A percentile compares a stretch with the other conserved stretches of the same genome.
Conservation (phyloP, 2,113 vertebrate genomes). For the Silurus asotus region DNA sequence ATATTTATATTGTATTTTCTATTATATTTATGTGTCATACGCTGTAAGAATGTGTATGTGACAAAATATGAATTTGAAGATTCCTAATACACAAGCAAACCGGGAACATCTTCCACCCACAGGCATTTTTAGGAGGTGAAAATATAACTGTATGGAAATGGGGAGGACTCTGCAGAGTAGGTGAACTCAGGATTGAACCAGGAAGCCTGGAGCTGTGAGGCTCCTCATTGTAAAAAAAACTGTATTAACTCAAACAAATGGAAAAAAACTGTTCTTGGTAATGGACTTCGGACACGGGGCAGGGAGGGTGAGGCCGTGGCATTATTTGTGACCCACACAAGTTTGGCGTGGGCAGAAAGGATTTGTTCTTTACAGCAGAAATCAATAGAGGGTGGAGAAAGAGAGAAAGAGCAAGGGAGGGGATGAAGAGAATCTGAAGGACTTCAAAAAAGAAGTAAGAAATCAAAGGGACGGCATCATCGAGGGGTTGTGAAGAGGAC, state of each 20-base stretch:
- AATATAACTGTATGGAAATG: background rate
- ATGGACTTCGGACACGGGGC: background rate
- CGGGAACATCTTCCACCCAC: background rate
- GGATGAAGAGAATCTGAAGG: background rate
- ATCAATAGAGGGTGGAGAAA: constrained; percentile 65
- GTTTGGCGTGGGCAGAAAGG: constrained; percentile 63
- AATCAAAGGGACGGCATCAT: constrained; percentile 14
- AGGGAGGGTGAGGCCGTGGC: background rate
- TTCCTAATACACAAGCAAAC: background rate
- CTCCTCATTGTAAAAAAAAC: background rate
- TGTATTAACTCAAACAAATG: background rate
- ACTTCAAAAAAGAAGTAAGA: constrained; percentile 21
- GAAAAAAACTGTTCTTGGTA: background rate
- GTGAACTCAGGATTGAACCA: background rate
- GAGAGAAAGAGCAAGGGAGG: background rate
- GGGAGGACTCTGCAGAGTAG: background rate
- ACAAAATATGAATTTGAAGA: too few relatives aligned
- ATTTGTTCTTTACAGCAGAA: constrained; percentile 59
- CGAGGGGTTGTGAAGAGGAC: constrained; percentile 19
- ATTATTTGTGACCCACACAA: constrained; percentile 55
- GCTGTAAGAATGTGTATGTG: too few relatives aligned
- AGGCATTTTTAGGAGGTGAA: background rate
- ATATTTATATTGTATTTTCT: too few relatives aligned
- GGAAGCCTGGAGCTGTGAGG: background rate
- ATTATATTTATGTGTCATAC: too few relatives aligned